phyloP scores from a whole-genome alignment of 2,888 invertebrate genomes.

The Erebia palarica region DNA sequence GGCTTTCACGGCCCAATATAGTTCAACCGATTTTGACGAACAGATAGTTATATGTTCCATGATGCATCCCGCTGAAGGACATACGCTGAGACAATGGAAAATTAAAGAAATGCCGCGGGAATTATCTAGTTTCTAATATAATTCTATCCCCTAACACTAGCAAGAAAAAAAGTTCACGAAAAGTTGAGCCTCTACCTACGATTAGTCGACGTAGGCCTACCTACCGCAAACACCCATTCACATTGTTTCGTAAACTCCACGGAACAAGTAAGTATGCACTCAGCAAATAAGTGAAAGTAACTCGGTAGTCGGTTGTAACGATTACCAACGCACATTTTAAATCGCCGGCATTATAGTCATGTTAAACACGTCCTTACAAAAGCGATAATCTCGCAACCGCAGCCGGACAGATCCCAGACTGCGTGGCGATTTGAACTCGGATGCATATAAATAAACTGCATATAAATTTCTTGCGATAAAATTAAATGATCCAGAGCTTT shows the following conservation, averaged over 20 bases:
- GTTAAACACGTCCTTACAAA: constrained; percentile 19
- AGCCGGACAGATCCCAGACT: constrained; percentile 12
- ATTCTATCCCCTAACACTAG: neutral
- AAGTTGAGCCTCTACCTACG: neutral
- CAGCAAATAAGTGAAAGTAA: constrained; percentile 8
- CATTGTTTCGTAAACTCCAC: constrained; percentile 5
- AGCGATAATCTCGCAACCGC: constrained; percentile 12
- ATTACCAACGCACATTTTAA: neutral
- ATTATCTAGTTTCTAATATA: no score
- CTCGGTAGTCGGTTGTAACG: neutral
- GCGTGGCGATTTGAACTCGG: constrained; percentile 12
- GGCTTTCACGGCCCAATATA: no score
- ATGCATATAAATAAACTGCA: constrained; percentile 3
- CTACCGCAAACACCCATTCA: neutral
- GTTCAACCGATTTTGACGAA: no score
- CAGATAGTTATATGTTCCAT: no score
- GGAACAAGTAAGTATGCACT: neutral
- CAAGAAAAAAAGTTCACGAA: neutral
- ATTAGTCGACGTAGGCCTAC: neutral
- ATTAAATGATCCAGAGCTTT: neutral
- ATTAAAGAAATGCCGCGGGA: no score
- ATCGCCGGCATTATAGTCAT: constrained; percentile 8
- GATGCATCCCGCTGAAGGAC: no score
- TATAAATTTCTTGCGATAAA: neutral
- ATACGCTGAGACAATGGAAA: no score